Conservation (phyloP, 2,113 vertebrate genomes). For the Bufo bufo region DNA sequence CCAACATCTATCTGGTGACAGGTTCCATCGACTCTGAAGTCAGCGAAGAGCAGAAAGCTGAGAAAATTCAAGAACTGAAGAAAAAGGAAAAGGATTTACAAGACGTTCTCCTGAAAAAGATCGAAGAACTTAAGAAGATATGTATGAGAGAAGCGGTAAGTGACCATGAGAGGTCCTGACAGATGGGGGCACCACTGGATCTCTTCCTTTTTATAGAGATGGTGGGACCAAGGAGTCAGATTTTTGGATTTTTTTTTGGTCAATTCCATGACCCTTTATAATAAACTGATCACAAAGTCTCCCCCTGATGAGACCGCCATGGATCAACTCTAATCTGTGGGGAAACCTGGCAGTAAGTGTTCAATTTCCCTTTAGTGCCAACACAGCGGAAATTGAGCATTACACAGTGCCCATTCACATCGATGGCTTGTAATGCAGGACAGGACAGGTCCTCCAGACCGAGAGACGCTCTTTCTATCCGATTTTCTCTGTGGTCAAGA, state of each 20-base stretch:
- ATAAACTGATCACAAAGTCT: too few species aligned
- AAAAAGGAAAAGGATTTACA: constrained; percentile 88
- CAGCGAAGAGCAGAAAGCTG: constrained; percentile 90
- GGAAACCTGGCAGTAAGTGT: too few species aligned
- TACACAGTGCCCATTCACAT: too few species aligned
- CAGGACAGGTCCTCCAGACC: too few species aligned
- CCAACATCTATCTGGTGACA: constrained; percentile 58
- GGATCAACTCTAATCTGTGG: too few species aligned
- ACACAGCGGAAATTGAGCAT: too few species aligned
- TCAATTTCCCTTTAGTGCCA: too few species aligned
- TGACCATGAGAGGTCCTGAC: constrained; percentile 16
- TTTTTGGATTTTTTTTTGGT: neutral
- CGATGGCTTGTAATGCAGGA: too few species aligned
- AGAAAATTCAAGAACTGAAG: constrained; percentile 89
- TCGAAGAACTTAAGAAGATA: constrained; percentile 91
- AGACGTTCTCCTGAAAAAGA: constrained; percentile 83
- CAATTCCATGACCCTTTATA: too few species aligned
- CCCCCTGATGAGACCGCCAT: too few species aligned
- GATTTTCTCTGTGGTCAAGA: too few species aligned
- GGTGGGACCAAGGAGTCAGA: neutral
- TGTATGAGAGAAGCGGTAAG: constrained; percentile 95
- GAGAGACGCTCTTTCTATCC: too few species aligned
- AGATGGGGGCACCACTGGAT: neutral
- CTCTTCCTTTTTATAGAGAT: neutral
- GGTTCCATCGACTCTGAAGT: constrained; percentile 92